phyloP scores from a whole-genome alignment of 2,797 vertebrate genomes.

The Odontamblyopus rebecca region DNA sequence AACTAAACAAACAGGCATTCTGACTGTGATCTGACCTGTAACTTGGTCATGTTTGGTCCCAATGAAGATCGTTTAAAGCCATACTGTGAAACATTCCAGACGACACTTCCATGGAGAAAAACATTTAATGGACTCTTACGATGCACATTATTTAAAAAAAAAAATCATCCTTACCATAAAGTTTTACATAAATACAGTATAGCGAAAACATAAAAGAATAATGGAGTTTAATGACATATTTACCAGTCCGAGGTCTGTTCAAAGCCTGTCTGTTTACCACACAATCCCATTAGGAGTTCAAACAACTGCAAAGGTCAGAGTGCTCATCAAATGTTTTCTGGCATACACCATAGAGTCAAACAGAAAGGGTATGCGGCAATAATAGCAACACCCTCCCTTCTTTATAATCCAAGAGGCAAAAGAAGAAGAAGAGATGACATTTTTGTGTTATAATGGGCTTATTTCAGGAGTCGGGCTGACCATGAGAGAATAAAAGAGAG shows the following conservation, averaged over 20 bases:
- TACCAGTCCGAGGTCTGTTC: not conserved
- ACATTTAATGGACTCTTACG: too few species aligned
- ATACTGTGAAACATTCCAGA: too few species aligned
- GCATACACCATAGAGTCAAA: not conserved
- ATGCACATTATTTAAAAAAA: too few species aligned
- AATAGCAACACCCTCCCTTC: conserved; percentile 5
- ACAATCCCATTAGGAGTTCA: conserved; percentile 4
- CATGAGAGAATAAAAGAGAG: conserved; percentile 15
- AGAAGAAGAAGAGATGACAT: not conserved
- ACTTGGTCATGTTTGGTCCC: too few species aligned
- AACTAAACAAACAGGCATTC: too few species aligned
- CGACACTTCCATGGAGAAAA: too few species aligned
- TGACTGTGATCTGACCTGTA: too few species aligned
- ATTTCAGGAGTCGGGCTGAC: not conserved
- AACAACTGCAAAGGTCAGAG: conserved; percentile 8
- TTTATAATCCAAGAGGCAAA: not conserved
- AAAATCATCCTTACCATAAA: not conserved
- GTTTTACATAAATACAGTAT: not conserved
- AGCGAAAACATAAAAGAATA: not conserved
- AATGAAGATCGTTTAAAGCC: too few species aligned
- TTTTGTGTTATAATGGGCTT: conserved; percentile 5
- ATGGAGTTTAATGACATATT: not conserved
- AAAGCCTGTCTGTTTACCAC: not conserved
- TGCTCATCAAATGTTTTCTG: not conserved
- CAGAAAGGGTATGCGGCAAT: not conserved